phyloP scores from a whole-genome alignment of 1,140 invertebrate genomes.

The Sitodiplosis mosellana region DNA sequence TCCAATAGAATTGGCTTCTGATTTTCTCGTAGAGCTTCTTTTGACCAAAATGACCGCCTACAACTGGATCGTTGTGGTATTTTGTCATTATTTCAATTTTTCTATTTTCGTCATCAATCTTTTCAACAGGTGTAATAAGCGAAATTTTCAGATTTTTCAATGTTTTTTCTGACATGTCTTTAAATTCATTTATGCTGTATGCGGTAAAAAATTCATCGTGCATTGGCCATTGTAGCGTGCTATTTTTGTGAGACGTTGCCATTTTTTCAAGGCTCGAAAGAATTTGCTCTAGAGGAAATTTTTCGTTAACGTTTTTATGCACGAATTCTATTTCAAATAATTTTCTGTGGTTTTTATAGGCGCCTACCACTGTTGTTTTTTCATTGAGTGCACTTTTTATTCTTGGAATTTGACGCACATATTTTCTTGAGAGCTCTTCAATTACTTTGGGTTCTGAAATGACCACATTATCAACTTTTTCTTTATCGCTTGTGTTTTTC shows the following conservation, averaged over 20 bases:
- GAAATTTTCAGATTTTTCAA: neutral
- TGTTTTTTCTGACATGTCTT: neutral
- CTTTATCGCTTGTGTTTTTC: neutral
- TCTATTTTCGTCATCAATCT: neutral
- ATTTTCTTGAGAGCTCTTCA: neutral
- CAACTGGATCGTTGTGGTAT: neutral
- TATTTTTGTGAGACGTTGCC: neutral
- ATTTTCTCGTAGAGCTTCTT: neutral
- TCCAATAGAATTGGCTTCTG: neutral
- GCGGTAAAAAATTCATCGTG: neutral
- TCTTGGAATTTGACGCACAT: neutral
- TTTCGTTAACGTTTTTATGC: neutral
- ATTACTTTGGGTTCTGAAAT: neutral
- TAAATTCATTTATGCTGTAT: neutral
- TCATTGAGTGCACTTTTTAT: neutral
- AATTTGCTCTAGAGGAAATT: neutral
- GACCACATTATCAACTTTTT: neutral
- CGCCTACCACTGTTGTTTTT: neutral
- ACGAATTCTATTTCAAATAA: neutral
- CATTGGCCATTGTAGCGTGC: neutral
- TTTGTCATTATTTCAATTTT: neutral
- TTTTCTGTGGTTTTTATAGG: neutral
- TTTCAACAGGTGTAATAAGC: neutral
- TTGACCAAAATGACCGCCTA: neutral
- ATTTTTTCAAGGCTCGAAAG: neutral